These are phyloP conservation scores for Pyrgilauda ruficollis DNA, from an alignment of 2,113 vertebrate genomes.

Conservation along the genomic window DNA sequence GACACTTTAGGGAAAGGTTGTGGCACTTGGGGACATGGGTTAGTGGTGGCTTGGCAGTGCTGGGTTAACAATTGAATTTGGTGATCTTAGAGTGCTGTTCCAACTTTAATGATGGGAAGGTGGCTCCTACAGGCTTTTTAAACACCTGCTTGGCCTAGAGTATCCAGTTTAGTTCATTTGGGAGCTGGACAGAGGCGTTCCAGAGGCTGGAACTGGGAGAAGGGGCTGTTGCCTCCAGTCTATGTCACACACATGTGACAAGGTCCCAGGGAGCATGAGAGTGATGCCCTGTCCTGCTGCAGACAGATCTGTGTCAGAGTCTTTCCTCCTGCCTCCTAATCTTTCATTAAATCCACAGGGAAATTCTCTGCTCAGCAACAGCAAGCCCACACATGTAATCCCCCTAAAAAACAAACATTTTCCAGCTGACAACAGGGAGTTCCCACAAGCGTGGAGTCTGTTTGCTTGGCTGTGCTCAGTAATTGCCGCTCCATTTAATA, in stretches of 20 bases:
- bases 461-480: not conserved
- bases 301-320: not conserved
- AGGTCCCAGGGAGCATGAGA: not conserved
- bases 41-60: not conserved
- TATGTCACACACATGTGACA: not conserved
- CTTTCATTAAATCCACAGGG: not conserved
- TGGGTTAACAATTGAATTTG: not conserved
- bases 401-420: not conserved
- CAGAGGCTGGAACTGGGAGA: not conserved
- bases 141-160: not conserved
- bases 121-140: not conserved
- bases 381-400: not conserved
- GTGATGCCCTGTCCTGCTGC: not conserved
- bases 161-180: not conserved
- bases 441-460: not conserved
- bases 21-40: not conserved
- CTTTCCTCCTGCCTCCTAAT: not conserved
- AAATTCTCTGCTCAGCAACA: not conserved
- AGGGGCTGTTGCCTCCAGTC: not conserved
- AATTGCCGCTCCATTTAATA: not conserved
- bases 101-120: not conserved
- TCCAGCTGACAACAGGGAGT: not conserved
- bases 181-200: not conserved
- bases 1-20: not conserved
- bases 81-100: not conserved